These are phyloP conservation scores for Diacarnus erythraeanus DNA, from an alignment of 37 sponge, comb jelly and placozoan species.

Conservation along the genomic window DNA sequence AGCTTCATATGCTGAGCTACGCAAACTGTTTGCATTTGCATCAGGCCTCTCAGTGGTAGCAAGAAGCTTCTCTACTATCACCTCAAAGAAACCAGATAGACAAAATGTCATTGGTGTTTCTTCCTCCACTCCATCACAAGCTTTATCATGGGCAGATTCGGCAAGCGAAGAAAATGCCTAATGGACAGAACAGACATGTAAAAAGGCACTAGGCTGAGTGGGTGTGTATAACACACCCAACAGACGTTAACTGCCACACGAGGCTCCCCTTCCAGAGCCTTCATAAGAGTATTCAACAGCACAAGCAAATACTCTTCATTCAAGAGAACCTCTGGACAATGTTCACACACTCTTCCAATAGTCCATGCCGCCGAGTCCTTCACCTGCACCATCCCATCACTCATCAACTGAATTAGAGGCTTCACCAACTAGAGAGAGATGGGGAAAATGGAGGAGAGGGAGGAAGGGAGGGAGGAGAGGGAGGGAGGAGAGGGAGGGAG, in stretches of 20 bases:
- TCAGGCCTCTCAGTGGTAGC: conserved; percentile 79
- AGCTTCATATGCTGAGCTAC: conserved; percentile 94
- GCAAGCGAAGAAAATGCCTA: conserved; percentile 95
- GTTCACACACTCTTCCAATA: conserved; percentile 91
- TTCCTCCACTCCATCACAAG: conserved; percentile 42
- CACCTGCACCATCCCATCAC: conserved; percentile 83
- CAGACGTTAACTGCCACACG: conserved; percentile 96
- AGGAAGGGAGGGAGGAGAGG: too few species aligned
- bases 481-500: too few species aligned
- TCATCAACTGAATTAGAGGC: conserved; percentile 71
- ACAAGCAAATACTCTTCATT: conserved; percentile 41
- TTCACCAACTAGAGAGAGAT: conserved; percentile 55
- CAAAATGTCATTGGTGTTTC: conserved; percentile 78
- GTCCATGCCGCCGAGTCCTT: conserved; percentile 98
- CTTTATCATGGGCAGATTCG: conserved; percentile 90
- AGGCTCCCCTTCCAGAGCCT: conserved; percentile 78
- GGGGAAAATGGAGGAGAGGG: too few species aligned
- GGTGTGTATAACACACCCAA: conserved; percentile 89
- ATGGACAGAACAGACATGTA: background rate
- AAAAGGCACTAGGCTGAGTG: background rate
- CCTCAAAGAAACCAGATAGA: conserved; percentile 73
- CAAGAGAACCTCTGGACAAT: conserved; percentile 76
- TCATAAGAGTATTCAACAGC: conserved; percentile 70
- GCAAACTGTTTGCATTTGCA: conserved; percentile 55
- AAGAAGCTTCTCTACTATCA: conserved; percentile 73